Base-by-base conservation (phyloP, 64 coral and sea anemone genomes). In the Acropora yongei region DNA sequence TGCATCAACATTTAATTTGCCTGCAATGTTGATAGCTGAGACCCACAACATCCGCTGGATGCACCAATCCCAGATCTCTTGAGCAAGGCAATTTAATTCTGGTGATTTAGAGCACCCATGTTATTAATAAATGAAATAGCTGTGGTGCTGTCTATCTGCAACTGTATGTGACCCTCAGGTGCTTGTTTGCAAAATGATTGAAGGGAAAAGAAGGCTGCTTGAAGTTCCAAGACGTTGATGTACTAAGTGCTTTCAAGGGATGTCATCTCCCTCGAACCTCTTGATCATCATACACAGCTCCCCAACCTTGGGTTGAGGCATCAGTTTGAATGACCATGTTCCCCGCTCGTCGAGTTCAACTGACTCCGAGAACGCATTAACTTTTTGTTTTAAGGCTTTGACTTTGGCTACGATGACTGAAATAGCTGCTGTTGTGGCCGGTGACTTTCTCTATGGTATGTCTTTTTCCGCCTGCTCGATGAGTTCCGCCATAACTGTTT, bases 111-210 rank as follows among this genome's bases (percentile, higher is more conserved):
- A 69, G 10, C 79, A 63, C 75, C 86, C 74, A 30, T 30, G 30
- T 30, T 30, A 30, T 30, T 30, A 30, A 30, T 30, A 30, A 0
- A 30, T 30, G 30, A 50, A 41, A 83, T 45, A 11, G 89, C 78
- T 49, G 78, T 91, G 39, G 89, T 91, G 65, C 83, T 91, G 48
- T 91, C 77, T 8, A 91, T 82, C 19, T 66, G 46, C 0, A 71
- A 19, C n/a, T 72, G 50, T 30, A 30, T 69, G 71, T 91, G 89
- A n/a, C 44, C 47, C 8, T 83, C 53, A 91, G 30, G 30, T 30
- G 30, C 30, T 30, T 30, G 30, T 30, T 30, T 30, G 30, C 30
- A 30, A 30, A 30, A 74, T 41, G 41, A 72, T 88, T 76, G 76
- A 16, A 88, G 44, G 13, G 80, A 19, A 5, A 83, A 74, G 43